Evolutionary conservation across 2,797 vertebrate genomes (phyloP), one percentile per base, ranked within the genome.

Genomic region (Chelmon rostratus): DNA sequence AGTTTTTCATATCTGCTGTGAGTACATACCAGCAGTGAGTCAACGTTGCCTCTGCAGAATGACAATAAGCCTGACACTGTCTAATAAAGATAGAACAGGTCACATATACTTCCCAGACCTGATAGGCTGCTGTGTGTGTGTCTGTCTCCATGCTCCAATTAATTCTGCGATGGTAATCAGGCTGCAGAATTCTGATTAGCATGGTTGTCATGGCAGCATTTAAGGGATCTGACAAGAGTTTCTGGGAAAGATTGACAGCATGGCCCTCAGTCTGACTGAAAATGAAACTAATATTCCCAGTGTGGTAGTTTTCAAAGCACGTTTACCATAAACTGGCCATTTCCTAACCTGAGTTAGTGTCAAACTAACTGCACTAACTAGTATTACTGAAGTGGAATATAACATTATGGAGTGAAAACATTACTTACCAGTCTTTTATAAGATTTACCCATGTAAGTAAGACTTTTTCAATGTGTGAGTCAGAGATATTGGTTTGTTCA

Each of bases 201-300:
- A 82, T 82, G 75, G 86, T 87, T 86, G 83, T 81, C 87, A 83
- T 77, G 85, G 83, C 73, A 85, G 68, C 83, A 79, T 76, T 75
- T 68, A 25, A 57, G 78, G 72, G 81, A 83, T 84, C 78, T 85
- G 68, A 85, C 69, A 33, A 67, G 68, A 78, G 67, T 81, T 88
- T 78, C 50, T 84, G 44, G 68, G 85, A 84, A 81, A 58, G 83
- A 87, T 83, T 86, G 79, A 79, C 75, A 87, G 47, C 58, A 49
- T 47, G 53, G 31, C 13, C 56, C 42, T 78, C 38, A 54, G 58
- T 66, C 65, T 59, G 64, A 78, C 23, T 59, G 37, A 65, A 79
- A 81, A 67, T 52, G 49, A 2, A 46, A 79, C 25, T 4, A 15
- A 66, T 33, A 59, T 49, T 15, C 6, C 13, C 2, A 15, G 3